Evolutionary conservation across 2,797 vertebrate species (phyloP).

Genomic region (Vultur gryphus): DNA sequence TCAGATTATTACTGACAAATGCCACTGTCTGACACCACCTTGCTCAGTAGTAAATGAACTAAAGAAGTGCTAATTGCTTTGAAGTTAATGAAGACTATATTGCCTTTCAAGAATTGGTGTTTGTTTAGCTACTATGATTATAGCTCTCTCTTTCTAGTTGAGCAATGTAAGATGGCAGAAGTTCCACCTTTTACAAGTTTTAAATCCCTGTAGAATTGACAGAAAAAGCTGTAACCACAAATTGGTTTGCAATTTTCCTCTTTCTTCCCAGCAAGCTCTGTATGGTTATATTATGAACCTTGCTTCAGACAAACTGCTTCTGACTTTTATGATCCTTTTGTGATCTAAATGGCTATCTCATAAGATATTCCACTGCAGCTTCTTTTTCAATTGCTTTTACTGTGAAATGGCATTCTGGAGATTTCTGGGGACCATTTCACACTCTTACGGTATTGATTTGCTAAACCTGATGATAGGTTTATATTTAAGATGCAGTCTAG

Average conservation of each 20-base stretch:
- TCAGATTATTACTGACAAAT: conserved; percentile 51
- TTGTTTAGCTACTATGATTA: conserved; percentile 65
- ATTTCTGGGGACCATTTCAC: conserved; percentile 76
- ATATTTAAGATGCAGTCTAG: conserved; percentile 70
- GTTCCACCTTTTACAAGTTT: conserved; percentile 76
- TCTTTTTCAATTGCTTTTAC: conserved; percentile 77
- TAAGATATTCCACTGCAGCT: conserved; percentile 76
- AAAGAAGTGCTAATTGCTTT: conserved; percentile 65
- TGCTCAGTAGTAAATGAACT: conserved; percentile 38
- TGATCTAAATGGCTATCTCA: conserved; percentile 80
- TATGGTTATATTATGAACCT: conserved; percentile 77
- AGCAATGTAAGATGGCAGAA: conserved; percentile 68
- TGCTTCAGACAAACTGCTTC: conserved; percentile 79
- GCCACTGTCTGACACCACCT: conserved; percentile 28
- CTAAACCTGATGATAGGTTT: conserved; percentile 75
- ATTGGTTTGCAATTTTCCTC: conserved; percentile 78
- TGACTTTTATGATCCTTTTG: conserved; percentile 81
- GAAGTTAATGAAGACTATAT: conserved; percentile 70
- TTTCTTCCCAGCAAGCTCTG: conserved; percentile 68
- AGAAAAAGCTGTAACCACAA: conserved; percentile 78
- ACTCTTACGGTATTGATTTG: conserved; percentile 75
- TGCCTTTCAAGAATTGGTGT: conserved; percentile 70
- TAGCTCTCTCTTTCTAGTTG: conserved; percentile 55
- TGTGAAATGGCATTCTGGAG: conserved; percentile 77
- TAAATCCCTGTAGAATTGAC: conserved; percentile 77